Evolutionary conservation across 92 coral and sea anemone species (phyloP), one percentile per base, ranked within the genome.

Genomic region (Virgularia gustaviana): DNA sequence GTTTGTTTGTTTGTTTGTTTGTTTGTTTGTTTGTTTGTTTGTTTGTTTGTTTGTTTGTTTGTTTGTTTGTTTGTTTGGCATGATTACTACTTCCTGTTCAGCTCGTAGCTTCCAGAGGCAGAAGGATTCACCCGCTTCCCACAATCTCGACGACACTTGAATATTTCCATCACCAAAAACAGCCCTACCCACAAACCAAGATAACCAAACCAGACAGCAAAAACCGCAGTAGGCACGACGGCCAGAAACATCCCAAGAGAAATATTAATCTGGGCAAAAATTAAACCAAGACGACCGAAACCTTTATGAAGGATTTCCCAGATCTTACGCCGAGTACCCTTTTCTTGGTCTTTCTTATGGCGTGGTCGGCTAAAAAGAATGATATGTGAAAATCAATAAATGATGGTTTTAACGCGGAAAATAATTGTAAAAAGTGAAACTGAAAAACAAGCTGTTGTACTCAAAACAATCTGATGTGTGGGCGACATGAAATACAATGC

Each of bases 221-320:
- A 92, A 22, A 87, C 96, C 6, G 78, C 94, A 1, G 52, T 64
- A 5, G 98, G 98, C 4, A 83, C 86, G 79, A 92, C 96, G 58
- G 95, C 98, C 35, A 92, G 82, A 72, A 92, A 78, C 43, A 92
- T 63, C 7, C 98, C 98, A 3, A 92, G 85, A 24, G 80, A 84
- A 39, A 92, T 92, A 71, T 92, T 92, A 58, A 92, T 83, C 51
- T 89, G 90, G n/a, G 98, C 98, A 66, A 92, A 85, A 18, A 92
- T 51, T 4, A 92, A 83, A 31, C 83, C 90, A 22, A 75, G 80
- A 18, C 98, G 90, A 30, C 98, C 98, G 1, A 81, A 58, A 49
- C 83, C 71, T 71, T 84, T 89, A 81, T 92, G 98, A 74, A 71
- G 79, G 53, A 81, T 73, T 52, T 92, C 98, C 98, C 98, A 92